These are phyloP conservation scores for Synanthedon myopaeformis DNA, from an alignment of 2,888 invertebrate genomes.

Conservation along the genomic window DNA sequence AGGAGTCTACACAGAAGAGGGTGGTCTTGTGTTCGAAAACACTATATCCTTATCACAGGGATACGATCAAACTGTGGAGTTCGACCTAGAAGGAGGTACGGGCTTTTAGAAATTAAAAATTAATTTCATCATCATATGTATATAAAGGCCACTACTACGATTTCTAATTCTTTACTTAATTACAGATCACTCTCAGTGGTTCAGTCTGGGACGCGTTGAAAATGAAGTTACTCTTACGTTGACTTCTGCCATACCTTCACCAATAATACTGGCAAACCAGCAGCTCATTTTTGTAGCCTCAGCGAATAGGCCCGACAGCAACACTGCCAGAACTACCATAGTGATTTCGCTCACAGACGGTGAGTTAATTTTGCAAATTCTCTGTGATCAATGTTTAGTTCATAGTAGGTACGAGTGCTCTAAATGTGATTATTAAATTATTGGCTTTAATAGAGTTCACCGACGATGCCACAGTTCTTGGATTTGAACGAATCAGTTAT, in stretches of 20 bases:
- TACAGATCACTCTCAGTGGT: conserved; percentile 23
- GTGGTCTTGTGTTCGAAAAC: conserved; percentile 10
- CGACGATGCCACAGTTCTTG: conserved; percentile 5
- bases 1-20: conserved; percentile 12
- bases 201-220: conserved; percentile 7
- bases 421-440: background rate
- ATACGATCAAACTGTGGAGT: conserved; percentile 15
- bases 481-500: conserved; percentile 12
- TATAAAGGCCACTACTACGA: too few relatives aligned
- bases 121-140: too few relatives aligned
- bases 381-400: too few relatives aligned
- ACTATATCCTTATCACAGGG: conserved; percentile 13
- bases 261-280: conserved; percentile 16
- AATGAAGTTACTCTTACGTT: conserved; percentile 10
- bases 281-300: conserved; percentile 16
- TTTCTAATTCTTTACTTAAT: background rate
- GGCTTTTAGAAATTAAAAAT: background rate
- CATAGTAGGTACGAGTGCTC: background rate
- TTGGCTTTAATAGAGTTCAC: background rate
- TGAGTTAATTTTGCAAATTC: background rate
- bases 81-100: conserved; percentile 21
- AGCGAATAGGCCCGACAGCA: conserved; percentile 13
- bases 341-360: conserved; percentile 11
- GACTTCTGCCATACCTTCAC: conserved; percentile 11
- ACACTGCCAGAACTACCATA: conserved; percentile 13